Conservation (phyloP, 1,140 invertebrate species). For the Cyrtorhinus lividipennis region DNA sequence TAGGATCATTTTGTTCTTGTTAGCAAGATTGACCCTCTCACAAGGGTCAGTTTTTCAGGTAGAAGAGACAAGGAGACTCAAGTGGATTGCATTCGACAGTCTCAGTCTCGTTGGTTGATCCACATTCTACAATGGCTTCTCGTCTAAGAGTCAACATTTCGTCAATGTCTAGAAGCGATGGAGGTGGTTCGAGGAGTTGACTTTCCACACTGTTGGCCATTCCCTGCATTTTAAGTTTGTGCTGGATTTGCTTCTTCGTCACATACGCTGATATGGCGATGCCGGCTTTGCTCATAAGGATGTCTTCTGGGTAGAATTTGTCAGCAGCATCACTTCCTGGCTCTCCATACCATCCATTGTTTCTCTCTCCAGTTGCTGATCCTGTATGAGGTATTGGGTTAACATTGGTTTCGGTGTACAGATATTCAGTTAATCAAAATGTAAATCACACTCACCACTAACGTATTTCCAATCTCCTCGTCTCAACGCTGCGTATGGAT, state of each 20-base stretch:
- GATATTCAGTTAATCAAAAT: too few species aligned
- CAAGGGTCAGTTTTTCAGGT: conserved; percentile 61
- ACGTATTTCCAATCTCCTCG: conserved; percentile 58
- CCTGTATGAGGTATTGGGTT: conserved; percentile 13
- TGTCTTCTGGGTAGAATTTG: conserved; percentile 31
- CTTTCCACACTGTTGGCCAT: conserved; percentile 2
- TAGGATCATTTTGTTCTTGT: conserved; percentile 32
- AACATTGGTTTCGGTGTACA: not conserved
- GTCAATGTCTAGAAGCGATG: conserved; percentile 28
- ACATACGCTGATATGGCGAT: conserved; percentile 31
- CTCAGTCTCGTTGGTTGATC: conserved; percentile 25
- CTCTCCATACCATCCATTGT: conserved; percentile 42
- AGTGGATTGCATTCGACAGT: conserved; percentile 35
- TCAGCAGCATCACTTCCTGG: conserved; percentile 28
- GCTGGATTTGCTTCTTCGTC: conserved; percentile 18
- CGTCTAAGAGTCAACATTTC: conserved; percentile 31
- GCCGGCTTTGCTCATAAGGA: conserved; percentile 36
- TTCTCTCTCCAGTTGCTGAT: conserved; percentile 24
- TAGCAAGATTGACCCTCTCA: conserved; percentile 52
- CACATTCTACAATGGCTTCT: conserved; percentile 33
- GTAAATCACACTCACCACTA: conserved; percentile 37
- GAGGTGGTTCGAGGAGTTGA: conserved; percentile 18
- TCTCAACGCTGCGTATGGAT: conserved; percentile 42
- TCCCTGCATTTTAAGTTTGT: conserved; percentile 16
- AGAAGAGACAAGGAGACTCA: conserved; percentile 50